Percentiles rank a stretch among this genome's conserved stretches.
These are phyloP conservation scores for Helicoverpa zea DNA, from an alignment of 1,140 invertebrate genomes.

Conservation along the genomic window DNA sequence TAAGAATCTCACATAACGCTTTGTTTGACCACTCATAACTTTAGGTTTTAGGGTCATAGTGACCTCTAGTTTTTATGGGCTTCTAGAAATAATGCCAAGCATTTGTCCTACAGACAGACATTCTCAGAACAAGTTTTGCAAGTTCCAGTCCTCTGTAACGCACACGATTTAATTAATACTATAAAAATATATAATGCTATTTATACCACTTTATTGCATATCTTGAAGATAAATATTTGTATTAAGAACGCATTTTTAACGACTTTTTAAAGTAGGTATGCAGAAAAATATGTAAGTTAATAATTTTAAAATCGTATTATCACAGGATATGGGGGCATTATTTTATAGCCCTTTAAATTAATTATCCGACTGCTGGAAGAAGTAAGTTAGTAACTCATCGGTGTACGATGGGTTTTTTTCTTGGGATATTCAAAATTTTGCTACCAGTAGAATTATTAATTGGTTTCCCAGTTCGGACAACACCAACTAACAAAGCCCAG, in stretches of 20 bases:
- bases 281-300: no score
- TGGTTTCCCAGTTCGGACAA: no score
- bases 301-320: no score
- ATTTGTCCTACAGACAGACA: conserved; percentile 62
- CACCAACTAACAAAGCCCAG: background rate
- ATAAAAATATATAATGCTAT: conserved; percentile 29
- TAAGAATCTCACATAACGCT: background rate
- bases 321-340: no score
- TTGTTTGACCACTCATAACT: conserved; percentile 6
- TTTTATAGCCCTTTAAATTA: no score
- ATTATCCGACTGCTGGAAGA: no score
- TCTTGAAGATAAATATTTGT: conserved; percentile 4
- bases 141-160: background rate
- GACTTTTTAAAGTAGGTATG: no score
- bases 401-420: no score
- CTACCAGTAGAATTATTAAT: no score
- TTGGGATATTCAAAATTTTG: no score
- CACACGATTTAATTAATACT: conserved; percentile 23
- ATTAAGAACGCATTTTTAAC: background rate
- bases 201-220: conserved; percentile 10
- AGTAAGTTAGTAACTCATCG: no score
- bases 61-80: conserved; percentile 56
- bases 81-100: conserved; percentile 46
- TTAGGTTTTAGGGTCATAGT: conserved; percentile 43
- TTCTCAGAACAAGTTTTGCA: conserved; percentile 52